A percentile compares a stretch with the other conserved stretches of the same genome.
These are phyloP conservation scores for Pogonomyrmex barbatus DNA, from an alignment of 1,140 invertebrate species.

Conservation along the genomic window DNA sequence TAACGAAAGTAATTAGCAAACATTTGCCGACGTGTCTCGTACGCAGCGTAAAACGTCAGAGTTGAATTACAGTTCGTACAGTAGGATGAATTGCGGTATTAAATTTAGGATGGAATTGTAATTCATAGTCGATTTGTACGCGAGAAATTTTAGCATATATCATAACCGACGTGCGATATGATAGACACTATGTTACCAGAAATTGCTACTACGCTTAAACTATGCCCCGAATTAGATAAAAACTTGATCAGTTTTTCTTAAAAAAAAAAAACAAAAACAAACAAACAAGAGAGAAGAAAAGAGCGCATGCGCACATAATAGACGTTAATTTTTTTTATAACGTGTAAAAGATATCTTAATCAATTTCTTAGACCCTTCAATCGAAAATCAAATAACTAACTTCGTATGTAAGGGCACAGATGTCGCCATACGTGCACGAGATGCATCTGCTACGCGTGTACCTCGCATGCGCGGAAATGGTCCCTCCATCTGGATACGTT, in stretches of 20 bases:
- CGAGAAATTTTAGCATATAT: background rate
- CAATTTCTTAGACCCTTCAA: too few species aligned
- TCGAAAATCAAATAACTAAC: background rate
- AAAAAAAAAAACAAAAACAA: too few species aligned
- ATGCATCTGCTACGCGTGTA: background rate
- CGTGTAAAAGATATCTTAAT: too few species aligned
- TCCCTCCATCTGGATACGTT: slow-evolving; percentile 71
- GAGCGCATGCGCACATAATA: too few species aligned
- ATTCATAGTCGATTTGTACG: background rate
- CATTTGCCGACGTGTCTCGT: background rate
- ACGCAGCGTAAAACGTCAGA: background rate
- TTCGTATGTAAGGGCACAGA: background rate
- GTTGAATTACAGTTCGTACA: background rate
- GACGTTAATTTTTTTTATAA: too few species aligned
- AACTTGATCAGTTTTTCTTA: too few species aligned
- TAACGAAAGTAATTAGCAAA: background rate
- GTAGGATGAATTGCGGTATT: background rate
- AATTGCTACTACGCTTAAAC: background rate
- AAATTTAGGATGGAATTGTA: slow-evolving; percentile 18
- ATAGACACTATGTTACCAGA: background rate
- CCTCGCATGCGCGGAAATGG: slow-evolving; percentile 44
- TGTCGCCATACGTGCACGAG: background rate
- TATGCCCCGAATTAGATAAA: too few species aligned
- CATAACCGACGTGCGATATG: background rate
- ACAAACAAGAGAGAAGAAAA: too few species aligned